These are phyloP conservation scores for Balaenoptera acutorostrata DNA, from an alignment of 2,113 vertebrate species.

Conservation along the genomic window DNA sequence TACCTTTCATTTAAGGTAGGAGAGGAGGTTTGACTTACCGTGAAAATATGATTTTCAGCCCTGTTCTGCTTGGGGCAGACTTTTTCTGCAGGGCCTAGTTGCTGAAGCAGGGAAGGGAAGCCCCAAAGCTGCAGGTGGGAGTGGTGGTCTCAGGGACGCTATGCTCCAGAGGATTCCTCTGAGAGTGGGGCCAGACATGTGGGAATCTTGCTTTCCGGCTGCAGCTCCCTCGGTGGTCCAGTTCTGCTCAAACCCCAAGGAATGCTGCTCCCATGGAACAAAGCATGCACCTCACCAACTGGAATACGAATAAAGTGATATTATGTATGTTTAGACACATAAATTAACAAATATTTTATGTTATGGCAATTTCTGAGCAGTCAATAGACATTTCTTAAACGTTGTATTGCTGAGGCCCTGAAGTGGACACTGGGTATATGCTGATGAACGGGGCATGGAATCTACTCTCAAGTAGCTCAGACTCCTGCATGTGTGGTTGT, in stretches of 20 bases:
- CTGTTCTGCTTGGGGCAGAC: conserved; percentile 54
- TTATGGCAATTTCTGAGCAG: background rate
- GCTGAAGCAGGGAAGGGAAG: conserved; percentile 5
- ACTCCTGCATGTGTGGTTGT: background rate
- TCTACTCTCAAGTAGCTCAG: background rate
- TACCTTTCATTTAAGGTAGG: conserved; percentile 75
- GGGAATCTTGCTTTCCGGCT: background rate
- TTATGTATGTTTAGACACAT: background rate
- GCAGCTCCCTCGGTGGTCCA: background rate
- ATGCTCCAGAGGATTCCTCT: fast-evolving
- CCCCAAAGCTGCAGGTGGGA: background rate
- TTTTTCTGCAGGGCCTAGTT: conserved; percentile 27
- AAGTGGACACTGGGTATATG: background rate
- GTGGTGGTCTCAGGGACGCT: background rate
- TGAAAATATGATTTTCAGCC: conserved; percentile 71
- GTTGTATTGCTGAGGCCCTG: background rate
- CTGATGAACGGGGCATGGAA: background rate
- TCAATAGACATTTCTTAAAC: background rate
- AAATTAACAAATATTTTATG: background rate
- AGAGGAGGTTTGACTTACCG: conserved; percentile 69
- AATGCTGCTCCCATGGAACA: background rate
- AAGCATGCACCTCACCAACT: background rate
- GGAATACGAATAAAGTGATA: background rate
- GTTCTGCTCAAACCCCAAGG: background rate
- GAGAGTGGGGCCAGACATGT: background rate